Conservation (phyloP, 2,113 vertebrate species). For the Melospiza melodia region DNA sequence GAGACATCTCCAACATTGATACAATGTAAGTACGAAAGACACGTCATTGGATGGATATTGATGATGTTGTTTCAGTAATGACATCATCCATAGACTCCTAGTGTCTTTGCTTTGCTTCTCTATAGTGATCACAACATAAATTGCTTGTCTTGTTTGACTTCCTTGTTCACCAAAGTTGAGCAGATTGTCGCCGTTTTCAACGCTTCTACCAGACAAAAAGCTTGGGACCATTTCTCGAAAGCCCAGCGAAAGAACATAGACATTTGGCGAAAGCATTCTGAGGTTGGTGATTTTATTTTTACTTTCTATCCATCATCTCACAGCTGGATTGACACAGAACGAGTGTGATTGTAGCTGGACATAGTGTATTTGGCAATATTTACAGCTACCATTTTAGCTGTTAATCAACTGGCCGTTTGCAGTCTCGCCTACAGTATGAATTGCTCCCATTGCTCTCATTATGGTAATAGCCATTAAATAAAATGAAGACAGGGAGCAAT, state of each 20-base stretch:
- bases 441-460: constrained; percentile 46
- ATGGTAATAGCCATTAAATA: constrained; percentile 48
- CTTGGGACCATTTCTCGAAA: constrained; percentile 99
- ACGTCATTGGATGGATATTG: constrained; percentile 78
- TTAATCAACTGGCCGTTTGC: constrained; percentile 27
- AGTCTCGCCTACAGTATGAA: background rate
- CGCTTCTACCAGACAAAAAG: constrained; percentile 98
- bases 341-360: constrained; percentile 65
- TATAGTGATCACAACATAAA: constrained; percentile 93
- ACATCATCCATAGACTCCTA: constrained; percentile 83
- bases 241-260: constrained; percentile 99
- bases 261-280: constrained; percentile 98
- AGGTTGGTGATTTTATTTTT: constrained; percentile 93
- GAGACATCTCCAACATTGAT: constrained; percentile 77
- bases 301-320: constrained; percentile 79
- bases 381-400: constrained; percentile 25
- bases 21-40: constrained; percentile 85
- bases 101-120: constrained; percentile 89
- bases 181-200: constrained; percentile 99
- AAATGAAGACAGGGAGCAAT: constrained; percentile 22
- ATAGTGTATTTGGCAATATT: constrained; percentile 31
- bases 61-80: constrained; percentile 77
- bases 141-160: constrained; percentile 98
- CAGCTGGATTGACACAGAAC: constrained; percentile 76
- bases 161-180: constrained; percentile 97